Percentiles rank a stretch among this genome's conserved stretches.
Evolutionary conservation across 2,888 invertebrate genomes (phyloP).

Genomic region (Monoplex corrugatus): DNA sequence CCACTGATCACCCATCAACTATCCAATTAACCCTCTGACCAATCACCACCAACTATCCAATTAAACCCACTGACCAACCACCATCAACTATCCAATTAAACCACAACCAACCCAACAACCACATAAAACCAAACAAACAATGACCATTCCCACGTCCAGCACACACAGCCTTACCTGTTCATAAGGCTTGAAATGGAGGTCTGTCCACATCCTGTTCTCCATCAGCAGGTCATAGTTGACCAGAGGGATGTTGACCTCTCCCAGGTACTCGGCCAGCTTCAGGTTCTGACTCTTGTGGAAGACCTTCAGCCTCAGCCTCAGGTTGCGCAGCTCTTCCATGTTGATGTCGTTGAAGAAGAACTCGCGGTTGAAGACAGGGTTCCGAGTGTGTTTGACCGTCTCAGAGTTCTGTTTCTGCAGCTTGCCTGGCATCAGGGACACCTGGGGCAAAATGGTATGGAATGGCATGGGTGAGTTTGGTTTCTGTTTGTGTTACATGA

Average conservation of each 20-base stretch:
- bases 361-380: slow-evolving; percentile 81
- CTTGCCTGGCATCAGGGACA: slow-evolving; percentile 82
- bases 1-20: too few relatives aligned
- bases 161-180: slow-evolving; percentile 56
- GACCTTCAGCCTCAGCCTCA: slow-evolving; percentile 78
- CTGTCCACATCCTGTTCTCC: slow-evolving; percentile 81
- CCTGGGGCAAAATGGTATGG: background rate
- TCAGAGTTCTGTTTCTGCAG: slow-evolving; percentile 79
- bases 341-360: slow-evolving; percentile 81
- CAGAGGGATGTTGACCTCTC: slow-evolving; percentile 80
- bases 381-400: slow-evolving; percentile 78
- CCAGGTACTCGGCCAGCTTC: slow-evolving; percentile 80
- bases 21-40: too few relatives aligned
- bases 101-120: background rate
- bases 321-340: slow-evolving; percentile 79
- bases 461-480: background rate
- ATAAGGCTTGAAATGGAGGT: slow-evolving; percentile 58
- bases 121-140: background rate
- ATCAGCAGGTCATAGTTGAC: slow-evolving; percentile 80
- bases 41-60: too few relatives aligned
- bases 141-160: background rate
- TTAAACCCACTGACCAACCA: background rate
- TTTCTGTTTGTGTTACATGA: background rate
- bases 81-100: background rate
- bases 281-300: slow-evolving; percentile 80